A percentile compares a stretch with the other conserved stretches of the same genome.
These are phyloP conservation scores for Hylaea fasciaria DNA, from an alignment of 2,888 invertebrate species.

Conservation along the genomic window DNA sequence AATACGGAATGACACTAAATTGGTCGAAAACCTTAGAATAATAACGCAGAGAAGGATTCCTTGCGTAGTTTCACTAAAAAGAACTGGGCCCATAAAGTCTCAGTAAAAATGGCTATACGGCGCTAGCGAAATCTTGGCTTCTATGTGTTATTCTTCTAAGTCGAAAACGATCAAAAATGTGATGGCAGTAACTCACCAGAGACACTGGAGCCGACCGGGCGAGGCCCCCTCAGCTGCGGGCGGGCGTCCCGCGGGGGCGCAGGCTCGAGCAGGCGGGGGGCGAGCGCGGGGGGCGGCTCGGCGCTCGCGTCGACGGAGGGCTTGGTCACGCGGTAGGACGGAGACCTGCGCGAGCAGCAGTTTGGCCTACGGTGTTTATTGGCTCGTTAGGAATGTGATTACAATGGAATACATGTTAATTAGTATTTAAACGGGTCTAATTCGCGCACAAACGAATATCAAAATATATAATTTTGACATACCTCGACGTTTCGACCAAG, in stretches of 20 bases:
- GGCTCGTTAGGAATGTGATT: constrained; percentile 3
- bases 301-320: constrained; percentile 75
- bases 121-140: too few species aligned
- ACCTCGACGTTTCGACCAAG: too few species aligned
- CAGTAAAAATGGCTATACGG: too few species aligned
- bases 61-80: too few species aligned
- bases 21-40: not conserved
- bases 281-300: constrained; percentile 57
- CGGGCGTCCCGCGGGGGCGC: constrained; percentile 64
- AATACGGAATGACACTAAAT: not conserved
- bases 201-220: constrained; percentile 85
- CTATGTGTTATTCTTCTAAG: too few species aligned
- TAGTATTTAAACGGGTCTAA: too few species aligned
- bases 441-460: too few species aligned
- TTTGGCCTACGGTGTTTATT: constrained; percentile 59
- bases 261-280: constrained; percentile 65
- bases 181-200: constrained; percentile 65
- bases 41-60: too few species aligned
- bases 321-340: constrained; percentile 86
- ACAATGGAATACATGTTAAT: not conserved
- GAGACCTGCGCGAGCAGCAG: constrained; percentile 84
- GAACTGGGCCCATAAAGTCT: too few species aligned
- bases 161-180: too few species aligned
- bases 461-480: too few species aligned
- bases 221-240: constrained; percentile 81